These are phyloP conservation scores for Hyppa rectilinea DNA, from an alignment of 2,888 invertebrate genomes.

Conservation along the genomic window DNA sequence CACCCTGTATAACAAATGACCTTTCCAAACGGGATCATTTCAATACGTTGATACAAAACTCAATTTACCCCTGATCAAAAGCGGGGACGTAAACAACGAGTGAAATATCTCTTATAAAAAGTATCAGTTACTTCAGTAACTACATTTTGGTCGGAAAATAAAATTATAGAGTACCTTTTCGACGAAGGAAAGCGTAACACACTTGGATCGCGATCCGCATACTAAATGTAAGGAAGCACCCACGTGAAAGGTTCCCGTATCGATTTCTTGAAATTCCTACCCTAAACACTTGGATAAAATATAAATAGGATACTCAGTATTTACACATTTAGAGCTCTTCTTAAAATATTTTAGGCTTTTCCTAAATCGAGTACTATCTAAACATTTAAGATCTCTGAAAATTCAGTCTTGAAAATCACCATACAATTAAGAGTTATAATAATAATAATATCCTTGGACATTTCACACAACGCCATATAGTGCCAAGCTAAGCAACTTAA, in stretches of 20 bases:
- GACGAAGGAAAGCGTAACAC: constrained; percentile 86
- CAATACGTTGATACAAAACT: constrained; percentile 64
- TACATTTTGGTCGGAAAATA: constrained; percentile 89
- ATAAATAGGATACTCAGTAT: constrained; percentile 54
- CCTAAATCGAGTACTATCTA: background rate
- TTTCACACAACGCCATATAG: too few relatives aligned
- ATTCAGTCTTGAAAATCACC: background rate
- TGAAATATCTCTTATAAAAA: constrained; percentile 81
- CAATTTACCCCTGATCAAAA: constrained; percentile 76
- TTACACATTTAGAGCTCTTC: constrained; percentile 16
- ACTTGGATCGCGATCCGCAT: constrained; percentile 82
- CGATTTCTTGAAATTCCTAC: constrained; percentile 80
- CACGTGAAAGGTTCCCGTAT: constrained; percentile 75
- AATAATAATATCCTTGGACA: too few relatives aligned
- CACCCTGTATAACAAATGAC: too few relatives aligned
- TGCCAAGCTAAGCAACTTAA: too few relatives aligned
- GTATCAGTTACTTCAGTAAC: constrained; percentile 88
- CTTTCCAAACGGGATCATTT: constrained; percentile 38
- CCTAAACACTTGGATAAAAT: constrained; percentile 71
- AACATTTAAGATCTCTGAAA: background rate
- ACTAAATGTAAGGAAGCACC: constrained; percentile 76
- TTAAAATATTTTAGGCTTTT: constrained; percentile 21
- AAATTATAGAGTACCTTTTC: constrained; percentile 90
- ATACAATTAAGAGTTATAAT: too few relatives aligned
- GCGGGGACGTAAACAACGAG: constrained; percentile 73